phyloP scores from a whole-genome alignment of 2,888 invertebrate genomes.

The Abrostola triplasia region DNA sequence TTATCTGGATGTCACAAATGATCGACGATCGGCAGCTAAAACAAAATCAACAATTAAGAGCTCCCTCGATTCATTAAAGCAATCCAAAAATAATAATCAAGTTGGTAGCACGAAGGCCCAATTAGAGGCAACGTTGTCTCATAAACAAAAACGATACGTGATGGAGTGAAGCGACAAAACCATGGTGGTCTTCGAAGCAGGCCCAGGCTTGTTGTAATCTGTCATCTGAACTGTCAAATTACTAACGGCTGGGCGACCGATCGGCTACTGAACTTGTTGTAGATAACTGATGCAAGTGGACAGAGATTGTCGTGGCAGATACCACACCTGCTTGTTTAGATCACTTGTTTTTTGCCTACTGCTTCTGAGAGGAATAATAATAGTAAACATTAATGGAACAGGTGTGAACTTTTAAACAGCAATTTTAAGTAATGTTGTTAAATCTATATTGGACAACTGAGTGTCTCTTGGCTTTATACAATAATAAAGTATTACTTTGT shows the following conservation, averaged over 20 bases:
- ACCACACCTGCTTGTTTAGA: conserved; percentile 35
- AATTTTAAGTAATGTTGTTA: neutral
- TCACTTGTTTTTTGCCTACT: conserved; percentile 42
- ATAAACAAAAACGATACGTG: conserved; percentile 77
- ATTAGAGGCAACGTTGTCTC: conserved; percentile 70
- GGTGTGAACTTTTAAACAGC: neutral
- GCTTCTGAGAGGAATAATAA: conserved; percentile 36
- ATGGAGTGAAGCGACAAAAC: conserved; percentile 79
- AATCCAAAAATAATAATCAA: conserved; percentile 44
- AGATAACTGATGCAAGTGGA: conserved; percentile 80
- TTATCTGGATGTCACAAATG: conserved; percentile 31
- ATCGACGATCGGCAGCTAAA: conserved; percentile 27
- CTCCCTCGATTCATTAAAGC: conserved; percentile 40
- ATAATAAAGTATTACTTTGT: conserved; percentile 2
- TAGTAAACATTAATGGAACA: neutral
- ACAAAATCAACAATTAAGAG: conserved; percentile 42
- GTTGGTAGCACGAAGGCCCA: conserved; percentile 71
- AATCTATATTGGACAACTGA: neutral
- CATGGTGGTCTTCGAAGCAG: conserved; percentile 80
- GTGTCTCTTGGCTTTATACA: neutral
- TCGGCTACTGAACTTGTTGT: conserved; percentile 87
- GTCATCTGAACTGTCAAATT: conserved; percentile 89
- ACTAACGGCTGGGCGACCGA: conserved; percentile 87
- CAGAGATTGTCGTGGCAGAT: conserved; percentile 64
- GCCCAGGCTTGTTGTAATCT: conserved; percentile 77